Conservation (phyloP, 2,888 invertebrate genomes). For the Tortricodes alternella region DNA sequence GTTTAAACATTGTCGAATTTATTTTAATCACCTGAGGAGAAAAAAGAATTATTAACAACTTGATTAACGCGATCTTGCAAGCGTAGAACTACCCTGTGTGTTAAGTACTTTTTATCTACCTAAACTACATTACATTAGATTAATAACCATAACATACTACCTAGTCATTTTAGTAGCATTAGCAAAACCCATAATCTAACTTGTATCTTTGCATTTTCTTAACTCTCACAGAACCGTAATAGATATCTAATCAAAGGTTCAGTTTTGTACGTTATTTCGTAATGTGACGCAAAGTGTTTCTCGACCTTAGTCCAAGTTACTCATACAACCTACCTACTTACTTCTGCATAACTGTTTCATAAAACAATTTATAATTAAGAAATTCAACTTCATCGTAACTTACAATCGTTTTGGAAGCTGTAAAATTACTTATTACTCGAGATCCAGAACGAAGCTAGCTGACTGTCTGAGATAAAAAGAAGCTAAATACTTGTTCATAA, state of each 20-base stretch:
- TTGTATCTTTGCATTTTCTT: not conserved
- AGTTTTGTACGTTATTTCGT: constrained; percentile 23
- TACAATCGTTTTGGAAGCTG: constrained; percentile 20
- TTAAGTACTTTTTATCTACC: no score
- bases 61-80: no score
- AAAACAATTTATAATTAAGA: constrained; percentile 11
- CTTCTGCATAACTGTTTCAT: constrained; percentile 19
- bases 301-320: constrained; percentile 10
- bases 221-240: constrained; percentile 12
- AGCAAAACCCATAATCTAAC: not conserved
- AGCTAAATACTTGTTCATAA: constrained; percentile 66
- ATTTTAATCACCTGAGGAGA: no score
- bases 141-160: no score
- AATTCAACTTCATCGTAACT: constrained; percentile 6
- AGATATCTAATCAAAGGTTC: constrained; percentile 28
- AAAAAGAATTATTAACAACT: no score
- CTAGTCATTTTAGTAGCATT: no score
- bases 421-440: constrained; percentile 24
- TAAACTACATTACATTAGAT: no score
- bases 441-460: constrained; percentile 29
- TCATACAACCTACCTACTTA: constrained; percentile 10
- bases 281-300: constrained; percentile 29
- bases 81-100: no score
- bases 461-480: constrained; percentile 47
- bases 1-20: no score